These are phyloP conservation scores for Callimorpha dominula DNA, from an alignment of 2,888 invertebrate species.

Conservation along the genomic window DNA sequence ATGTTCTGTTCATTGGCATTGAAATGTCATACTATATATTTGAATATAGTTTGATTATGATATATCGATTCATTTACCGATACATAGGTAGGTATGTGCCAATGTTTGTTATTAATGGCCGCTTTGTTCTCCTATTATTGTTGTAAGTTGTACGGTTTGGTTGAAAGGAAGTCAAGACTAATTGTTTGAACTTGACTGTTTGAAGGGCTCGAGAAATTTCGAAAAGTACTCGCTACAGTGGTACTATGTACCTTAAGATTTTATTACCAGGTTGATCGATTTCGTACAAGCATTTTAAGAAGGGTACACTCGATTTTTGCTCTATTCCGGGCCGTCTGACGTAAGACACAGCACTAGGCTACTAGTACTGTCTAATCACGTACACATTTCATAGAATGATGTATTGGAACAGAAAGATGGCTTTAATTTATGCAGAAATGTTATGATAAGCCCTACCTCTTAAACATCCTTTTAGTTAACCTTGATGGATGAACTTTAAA, in stretches of 20 bases:
- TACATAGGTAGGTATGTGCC: slow-evolving; percentile 9
- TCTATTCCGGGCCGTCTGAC: too few species aligned
- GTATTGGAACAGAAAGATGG: too few species aligned
- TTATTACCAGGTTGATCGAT: too few species aligned
- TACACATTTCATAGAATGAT: too few species aligned
- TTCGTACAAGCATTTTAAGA: too few species aligned
- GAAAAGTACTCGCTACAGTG: not conserved
- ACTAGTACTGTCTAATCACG: too few species aligned
- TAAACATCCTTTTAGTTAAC: too few species aligned
- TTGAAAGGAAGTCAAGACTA: not conserved
- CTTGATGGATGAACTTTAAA: too few species aligned
- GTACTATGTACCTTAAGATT: not conserved
- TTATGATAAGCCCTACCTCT: too few species aligned
- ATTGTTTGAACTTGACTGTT: not conserved
- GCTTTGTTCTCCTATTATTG: slow-evolving; percentile 11
- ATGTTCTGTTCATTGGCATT: slow-evolving; percentile 8
- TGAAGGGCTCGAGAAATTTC: not conserved
- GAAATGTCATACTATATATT: slow-evolving; percentile 3
- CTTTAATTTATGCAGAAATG: too few species aligned
- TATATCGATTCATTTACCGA: slow-evolving; percentile 13
- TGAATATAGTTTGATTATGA: slow-evolving; percentile 15
- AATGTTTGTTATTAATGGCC: slow-evolving; percentile 5
- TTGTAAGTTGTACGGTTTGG: slow-evolving; percentile 1
- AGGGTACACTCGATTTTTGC: too few species aligned
- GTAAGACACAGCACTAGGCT: too few species aligned